phyloP scores from a whole-genome alignment of 2,797 vertebrate genomes.

The Phalloptychus januarius region DNA sequence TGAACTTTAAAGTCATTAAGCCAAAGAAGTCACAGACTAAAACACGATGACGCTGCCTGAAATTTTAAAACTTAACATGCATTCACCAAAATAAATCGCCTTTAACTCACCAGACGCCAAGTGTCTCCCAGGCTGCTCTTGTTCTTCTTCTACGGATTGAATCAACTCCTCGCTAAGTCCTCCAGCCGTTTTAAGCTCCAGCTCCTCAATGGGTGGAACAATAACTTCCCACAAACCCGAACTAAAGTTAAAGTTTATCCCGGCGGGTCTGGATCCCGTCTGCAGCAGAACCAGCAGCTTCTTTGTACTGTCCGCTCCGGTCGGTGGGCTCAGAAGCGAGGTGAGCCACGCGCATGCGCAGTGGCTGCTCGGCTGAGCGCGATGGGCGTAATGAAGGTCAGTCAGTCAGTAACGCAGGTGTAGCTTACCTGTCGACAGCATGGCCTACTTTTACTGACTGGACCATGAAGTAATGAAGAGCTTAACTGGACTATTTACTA shows the following conservation, averaged over 20 bases:
- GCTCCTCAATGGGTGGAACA: fast-evolving
- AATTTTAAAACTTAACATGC: background rate
- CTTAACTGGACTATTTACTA: background rate
- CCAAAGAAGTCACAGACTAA: background rate
- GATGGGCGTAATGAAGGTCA: constrained; percentile 25
- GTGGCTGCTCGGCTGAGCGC: constrained; percentile 5
- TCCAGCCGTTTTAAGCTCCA: background rate
- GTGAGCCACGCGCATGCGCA: constrained; percentile 66
- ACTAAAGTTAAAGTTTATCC: background rate
- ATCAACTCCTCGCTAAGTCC: constrained; percentile 12
- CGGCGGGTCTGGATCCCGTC: constrained; percentile 7
- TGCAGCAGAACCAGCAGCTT: constrained; percentile 24
- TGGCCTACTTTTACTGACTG: constrained; percentile 1
- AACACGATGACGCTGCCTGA: background rate
- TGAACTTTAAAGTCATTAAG: background rate
- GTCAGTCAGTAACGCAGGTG: constrained; percentile 48
- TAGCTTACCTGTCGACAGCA: constrained; percentile 32
- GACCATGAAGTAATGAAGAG: background rate
- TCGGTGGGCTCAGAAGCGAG: constrained; percentile 15
- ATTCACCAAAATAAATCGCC: background rate
- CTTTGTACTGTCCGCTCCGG: constrained; percentile 68
- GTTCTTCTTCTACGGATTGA: background rate
- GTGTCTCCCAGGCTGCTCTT: constrained; percentile 13
- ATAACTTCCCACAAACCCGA: background rate
- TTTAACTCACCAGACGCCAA: constrained; percentile 52